These are phyloP conservation scores for Simalia tracyae DNA, from an alignment of 2,797 vertebrate species.

Conservation along the genomic window DNA sequence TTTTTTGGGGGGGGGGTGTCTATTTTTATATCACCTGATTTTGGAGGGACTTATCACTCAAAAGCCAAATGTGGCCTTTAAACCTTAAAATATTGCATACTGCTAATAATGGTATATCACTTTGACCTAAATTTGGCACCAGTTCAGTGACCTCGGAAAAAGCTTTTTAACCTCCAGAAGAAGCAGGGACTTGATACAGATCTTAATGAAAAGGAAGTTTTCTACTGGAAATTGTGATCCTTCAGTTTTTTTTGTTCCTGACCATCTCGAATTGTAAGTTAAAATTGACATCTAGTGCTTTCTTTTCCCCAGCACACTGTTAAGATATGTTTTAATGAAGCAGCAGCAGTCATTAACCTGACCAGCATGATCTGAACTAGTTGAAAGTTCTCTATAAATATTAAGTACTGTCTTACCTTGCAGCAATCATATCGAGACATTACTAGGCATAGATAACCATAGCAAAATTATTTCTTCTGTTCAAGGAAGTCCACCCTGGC, in stretches of 20 bases:
- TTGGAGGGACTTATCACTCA: too few relatives aligned
- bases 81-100: too few relatives aligned
- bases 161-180: neutral
- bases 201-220: neutral
- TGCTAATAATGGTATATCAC: too few relatives aligned
- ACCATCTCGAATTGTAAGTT: neutral
- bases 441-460: neutral
- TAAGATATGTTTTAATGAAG: neutral
- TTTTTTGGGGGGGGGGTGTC: too few relatives aligned
- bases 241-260: neutral
- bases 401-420: neutral
- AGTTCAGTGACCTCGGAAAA: neutral
- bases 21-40: too few relatives aligned
- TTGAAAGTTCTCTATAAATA: neutral
- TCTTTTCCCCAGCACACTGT: neutral
- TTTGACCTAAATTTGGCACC: neutral
- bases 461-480: neutral
- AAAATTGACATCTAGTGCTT: neutral
- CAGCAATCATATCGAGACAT: neutral
- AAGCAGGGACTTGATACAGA: neutral
- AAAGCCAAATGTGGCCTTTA: too few relatives aligned
- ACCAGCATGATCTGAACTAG: neutral
- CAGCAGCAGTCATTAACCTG: neutral
- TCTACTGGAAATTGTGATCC: neutral
- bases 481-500: neutral